A percentile compares a stretch with the other conserved stretches of the same genome.
phyloP scores from a whole-genome alignment of 1,140 invertebrate species.

The Nebria ingens region DNA sequence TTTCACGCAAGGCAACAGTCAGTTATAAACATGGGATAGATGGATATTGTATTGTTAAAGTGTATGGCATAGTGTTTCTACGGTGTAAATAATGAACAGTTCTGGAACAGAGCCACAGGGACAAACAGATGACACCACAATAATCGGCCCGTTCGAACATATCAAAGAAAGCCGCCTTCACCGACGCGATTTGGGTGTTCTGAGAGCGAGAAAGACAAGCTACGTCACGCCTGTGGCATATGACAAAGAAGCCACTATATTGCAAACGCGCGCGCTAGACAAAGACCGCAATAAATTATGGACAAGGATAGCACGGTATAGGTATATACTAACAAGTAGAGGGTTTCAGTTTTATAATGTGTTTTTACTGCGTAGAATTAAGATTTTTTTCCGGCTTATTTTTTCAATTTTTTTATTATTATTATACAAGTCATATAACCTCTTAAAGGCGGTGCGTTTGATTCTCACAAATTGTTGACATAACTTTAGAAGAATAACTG shows the following conservation, averaged over 20 bases:
- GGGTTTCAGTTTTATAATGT: slow-evolving; percentile 4
- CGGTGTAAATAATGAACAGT: background rate
- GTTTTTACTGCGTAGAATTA: slow-evolving; percentile 1
- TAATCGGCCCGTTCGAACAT: slow-evolving; percentile 2
- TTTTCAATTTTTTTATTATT: background rate
- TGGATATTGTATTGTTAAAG: too few species aligned
- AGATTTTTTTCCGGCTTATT: background rate
- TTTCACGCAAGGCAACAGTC: too few species aligned
- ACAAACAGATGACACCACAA: slow-evolving; percentile 5
- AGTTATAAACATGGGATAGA: too few species aligned
- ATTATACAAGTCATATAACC: background rate
- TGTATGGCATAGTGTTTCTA: too few species aligned
- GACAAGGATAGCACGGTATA: background rate
- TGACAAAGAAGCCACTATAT: too few species aligned
- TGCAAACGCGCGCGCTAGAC: background rate
- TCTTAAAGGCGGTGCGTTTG: background rate
- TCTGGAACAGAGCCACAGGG: background rate
- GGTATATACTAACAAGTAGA: slow-evolving; percentile 3
- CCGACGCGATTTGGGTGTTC: slow-evolving; percentile 6
- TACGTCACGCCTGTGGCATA: background rate
- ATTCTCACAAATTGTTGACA: slow-evolving; percentile 1
- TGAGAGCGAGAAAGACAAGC: background rate
- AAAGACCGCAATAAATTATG: background rate
- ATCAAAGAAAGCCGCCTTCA: background rate
- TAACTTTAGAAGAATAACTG: too few species aligned